Base-by-base conservation (phyloP, 2,888 invertebrate genomes). In the Agonum fuliginosum region DNA sequence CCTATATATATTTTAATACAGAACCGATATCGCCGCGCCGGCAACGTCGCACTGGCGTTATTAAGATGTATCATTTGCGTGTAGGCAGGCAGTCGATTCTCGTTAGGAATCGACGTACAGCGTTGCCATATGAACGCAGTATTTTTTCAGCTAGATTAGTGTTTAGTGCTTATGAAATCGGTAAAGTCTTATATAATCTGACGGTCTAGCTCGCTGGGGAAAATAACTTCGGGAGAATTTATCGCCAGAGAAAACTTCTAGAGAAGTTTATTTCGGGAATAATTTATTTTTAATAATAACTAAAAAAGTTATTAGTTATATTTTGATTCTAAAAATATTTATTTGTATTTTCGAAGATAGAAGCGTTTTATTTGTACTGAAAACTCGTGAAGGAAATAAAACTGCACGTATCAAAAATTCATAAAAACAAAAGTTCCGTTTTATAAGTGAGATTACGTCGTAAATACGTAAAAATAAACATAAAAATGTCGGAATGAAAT, bases 401-500 rank as follows among this genome's bases (percentile, higher is more conserved):
- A 69, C 8, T 70, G 70, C 27, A 70, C 67, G 48, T 72, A 72
- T 72, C 54, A 72, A 72, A 72, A 58, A 72, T 54, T 54, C 72
- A 72, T 72, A 72, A 72, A 72, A 72, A 72, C 37, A 72, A 54
- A 72, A 72, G 22, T 46, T 34, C 8, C 46, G 46, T 65, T 74
- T 46, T 65, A 62, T 74, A 65, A 74, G 54, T 74, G 37, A 74
- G 46, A 74, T 74, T 74, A 46, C 74, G 34, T 65, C 65, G 65
- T 74, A 74, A 74, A 74, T 62, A 65, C 74, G 54, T 37, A 54
- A 37, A 72, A 58, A 37, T 65, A 43, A 73, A 74, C 62, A 74
- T 74, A 74, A 74, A 65, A 74, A 62, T 65, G 65, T 74, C 43
- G 41, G 65, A 74, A 65, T 74, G 62, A 74, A 65, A 74, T 74